phyloP scores from a whole-genome alignment of 1,140 invertebrate genomes.

The Hestina assimilis region DNA sequence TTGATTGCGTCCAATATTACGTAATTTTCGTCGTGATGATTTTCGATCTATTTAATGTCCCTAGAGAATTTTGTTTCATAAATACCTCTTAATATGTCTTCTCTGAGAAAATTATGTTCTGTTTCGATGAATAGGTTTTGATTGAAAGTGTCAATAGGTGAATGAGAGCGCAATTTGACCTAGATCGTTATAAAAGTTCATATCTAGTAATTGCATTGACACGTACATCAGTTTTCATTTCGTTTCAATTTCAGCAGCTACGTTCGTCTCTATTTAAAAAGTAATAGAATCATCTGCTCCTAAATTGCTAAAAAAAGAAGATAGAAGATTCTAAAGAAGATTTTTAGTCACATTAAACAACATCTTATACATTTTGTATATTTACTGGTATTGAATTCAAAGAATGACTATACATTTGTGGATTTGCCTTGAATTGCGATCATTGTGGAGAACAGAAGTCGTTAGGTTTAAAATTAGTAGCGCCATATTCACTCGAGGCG shows the following conservation, averaged over 20 bases:
- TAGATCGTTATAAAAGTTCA: slow-evolving; percentile 28
- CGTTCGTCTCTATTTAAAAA: no score
- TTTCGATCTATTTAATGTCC: background rate
- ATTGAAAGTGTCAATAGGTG: slow-evolving; percentile 17
- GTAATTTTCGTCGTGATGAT: no score
- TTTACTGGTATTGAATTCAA: background rate
- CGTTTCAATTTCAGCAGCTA: background rate
- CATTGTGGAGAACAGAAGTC: background rate
- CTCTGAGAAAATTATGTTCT: background rate
- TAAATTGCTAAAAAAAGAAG: background rate
- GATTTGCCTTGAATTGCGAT: background rate
- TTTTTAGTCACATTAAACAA: no score
- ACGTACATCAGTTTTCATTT: background rate
- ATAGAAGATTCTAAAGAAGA: background rate
- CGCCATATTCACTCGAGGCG: background rate
- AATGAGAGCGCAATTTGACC: slow-evolving; percentile 17
- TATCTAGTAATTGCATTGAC: slow-evolving; percentile 20
- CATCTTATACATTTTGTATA: no score
- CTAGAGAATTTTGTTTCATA: background rate
- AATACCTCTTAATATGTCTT: background rate
- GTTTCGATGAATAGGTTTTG: background rate
- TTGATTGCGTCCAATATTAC: no score
- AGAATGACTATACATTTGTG: background rate
- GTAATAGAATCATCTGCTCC: no score
- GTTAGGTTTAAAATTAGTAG: slow-evolving; percentile 9